Conservation (phyloP, 2,888 invertebrate genomes). For the Lochmaea crataegi region DNA sequence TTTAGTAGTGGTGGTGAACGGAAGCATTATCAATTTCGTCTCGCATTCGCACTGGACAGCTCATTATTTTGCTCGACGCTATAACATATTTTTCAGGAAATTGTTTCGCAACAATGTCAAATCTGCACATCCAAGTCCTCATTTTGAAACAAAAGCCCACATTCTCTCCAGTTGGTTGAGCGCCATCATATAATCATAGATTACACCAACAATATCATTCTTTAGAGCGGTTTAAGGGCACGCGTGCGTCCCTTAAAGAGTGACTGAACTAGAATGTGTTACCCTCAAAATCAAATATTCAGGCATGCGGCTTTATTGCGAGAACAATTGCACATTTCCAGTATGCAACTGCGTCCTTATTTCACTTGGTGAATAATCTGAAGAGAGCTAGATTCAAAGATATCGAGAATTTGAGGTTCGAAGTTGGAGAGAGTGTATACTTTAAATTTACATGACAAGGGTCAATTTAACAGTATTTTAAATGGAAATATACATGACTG, state of each 20-base stretch:
- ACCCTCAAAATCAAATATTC: constrained; percentile 44
- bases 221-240: constrained; percentile 51
- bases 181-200: constrained; percentile 57
- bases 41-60: too few species aligned
- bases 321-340: constrained; percentile 41
- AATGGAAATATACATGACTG: background rate
- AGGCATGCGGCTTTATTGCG: constrained; percentile 48
- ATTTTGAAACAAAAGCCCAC: constrained; percentile 13
- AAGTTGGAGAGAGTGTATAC: constrained; percentile 3
- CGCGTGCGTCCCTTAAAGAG: constrained; percentile 40
- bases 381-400: constrained; percentile 3
- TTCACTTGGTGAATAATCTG: constrained; percentile 1
- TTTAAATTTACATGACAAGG: constrained; percentile 15
- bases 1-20: background rate
- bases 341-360: constrained; percentile 35
- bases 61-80: too few species aligned
- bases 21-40: too few species aligned
- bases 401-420: background rate
- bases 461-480: constrained; percentile 1
- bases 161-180: constrained; percentile 54
- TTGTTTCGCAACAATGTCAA: too few species aligned
- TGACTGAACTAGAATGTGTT: constrained; percentile 16
- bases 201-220: constrained; percentile 59
- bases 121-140: background rate
- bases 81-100: too few species aligned